Conservation (phyloP, 2,888 invertebrate genomes). For the Arenicola marina region DNA sequence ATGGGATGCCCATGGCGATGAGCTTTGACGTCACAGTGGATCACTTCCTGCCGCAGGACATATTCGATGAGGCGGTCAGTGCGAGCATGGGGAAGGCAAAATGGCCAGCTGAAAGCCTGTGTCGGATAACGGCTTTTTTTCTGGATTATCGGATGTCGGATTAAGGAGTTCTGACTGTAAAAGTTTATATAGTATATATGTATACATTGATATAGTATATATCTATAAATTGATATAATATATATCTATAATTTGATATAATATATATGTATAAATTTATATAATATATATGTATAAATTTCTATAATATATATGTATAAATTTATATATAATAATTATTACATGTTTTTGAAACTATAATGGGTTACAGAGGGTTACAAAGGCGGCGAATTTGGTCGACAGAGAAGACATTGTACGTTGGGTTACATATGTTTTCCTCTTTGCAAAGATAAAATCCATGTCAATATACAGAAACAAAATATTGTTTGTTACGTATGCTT, state of each 20-base stretch:
- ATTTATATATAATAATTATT: neutral
- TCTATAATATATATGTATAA: neutral
- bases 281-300: neutral
- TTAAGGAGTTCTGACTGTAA: neutral
- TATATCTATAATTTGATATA: neutral
- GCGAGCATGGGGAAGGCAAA: too few species aligned
- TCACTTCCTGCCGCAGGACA: constrained; percentile 76
- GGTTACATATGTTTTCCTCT: neutral
- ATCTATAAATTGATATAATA: neutral
- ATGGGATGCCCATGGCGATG: constrained; percentile 88
- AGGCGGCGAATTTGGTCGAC: neutral
- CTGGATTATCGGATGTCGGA: neutral
- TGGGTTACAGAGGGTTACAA: neutral
- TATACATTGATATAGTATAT: neutral
- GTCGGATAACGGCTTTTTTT: neutral
- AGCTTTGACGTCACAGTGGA: constrained; percentile 85
- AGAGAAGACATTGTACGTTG: neutral
- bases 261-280: neutral
- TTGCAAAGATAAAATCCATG: neutral
- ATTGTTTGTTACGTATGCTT: neutral
- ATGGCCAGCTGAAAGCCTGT: neutral
- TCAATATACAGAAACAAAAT: neutral
- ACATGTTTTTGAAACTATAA: neutral
- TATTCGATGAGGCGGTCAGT: constrained; percentile 79
- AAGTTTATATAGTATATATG: neutral